phyloP scores from a whole-genome alignment of 2,113 vertebrate genomes.

The Brachirus orientalis region DNA sequence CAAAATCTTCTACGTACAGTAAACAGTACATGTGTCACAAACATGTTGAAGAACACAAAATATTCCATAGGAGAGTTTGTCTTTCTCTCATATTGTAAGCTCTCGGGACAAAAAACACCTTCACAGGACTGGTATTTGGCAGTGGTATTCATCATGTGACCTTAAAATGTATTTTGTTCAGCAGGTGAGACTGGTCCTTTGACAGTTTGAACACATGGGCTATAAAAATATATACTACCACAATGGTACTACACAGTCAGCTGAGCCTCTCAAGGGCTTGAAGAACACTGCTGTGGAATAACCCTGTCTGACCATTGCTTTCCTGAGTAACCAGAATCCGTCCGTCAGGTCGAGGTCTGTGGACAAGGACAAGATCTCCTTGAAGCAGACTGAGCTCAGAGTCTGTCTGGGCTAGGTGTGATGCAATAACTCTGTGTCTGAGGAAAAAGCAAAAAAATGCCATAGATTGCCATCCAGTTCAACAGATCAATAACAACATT shows the following conservation, averaged over 20 bases:
- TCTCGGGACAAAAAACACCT: slow-evolving; percentile 42
- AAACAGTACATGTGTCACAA: slow-evolving; percentile 54
- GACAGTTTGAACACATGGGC: slow-evolving; percentile 55
- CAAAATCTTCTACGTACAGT: slow-evolving; percentile 47
- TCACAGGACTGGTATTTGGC: slow-evolving; percentile 52
- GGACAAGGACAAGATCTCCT: slow-evolving; percentile 81
- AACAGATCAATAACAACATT: neutral
- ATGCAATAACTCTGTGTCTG: slow-evolving; percentile 77
- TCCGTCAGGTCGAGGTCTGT: slow-evolving; percentile 79
- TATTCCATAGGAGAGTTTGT: slow-evolving; percentile 31
- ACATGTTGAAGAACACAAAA: slow-evolving; percentile 50
- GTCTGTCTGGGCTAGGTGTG: slow-evolving; percentile 78
- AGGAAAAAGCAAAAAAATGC: slow-evolving; percentile 4
- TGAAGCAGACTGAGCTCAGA: slow-evolving; percentile 81
- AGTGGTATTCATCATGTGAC: no score
- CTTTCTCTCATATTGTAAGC: slow-evolving; percentile 23
- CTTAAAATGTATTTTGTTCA: slow-evolving; percentile 29
- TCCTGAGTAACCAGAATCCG: slow-evolving; percentile 80
- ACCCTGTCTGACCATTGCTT: slow-evolving; percentile 78
- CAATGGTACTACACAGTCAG: slow-evolving; percentile 54
- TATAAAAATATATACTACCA: slow-evolving; percentile 34
- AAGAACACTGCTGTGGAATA: slow-evolving; percentile 79
- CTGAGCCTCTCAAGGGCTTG: slow-evolving; percentile 78
- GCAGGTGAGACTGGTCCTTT: slow-evolving; percentile 48
- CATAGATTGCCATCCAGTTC: neutral